Conservation (phyloP, 2,797 vertebrate species). For the Malacoraja senta region DNA sequence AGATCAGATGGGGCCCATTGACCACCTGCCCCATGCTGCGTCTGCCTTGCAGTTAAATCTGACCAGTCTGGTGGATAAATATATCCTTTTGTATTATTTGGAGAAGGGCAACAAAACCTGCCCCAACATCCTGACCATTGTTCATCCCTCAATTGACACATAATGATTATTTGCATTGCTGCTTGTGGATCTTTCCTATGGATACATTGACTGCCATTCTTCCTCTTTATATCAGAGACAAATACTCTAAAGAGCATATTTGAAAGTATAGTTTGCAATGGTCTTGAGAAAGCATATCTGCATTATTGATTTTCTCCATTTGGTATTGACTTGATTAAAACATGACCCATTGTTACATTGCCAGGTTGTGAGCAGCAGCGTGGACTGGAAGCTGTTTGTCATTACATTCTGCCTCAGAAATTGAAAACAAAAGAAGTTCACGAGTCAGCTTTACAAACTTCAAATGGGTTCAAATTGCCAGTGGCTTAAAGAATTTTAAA, state of each 20-base stretch:
- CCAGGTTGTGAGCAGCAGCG: background rate
- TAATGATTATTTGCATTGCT: background rate
- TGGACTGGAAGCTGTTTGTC: background rate
- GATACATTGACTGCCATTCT: background rate
- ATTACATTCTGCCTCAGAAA: background rate
- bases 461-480: background rate
- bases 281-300: no score
- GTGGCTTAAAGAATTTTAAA: background rate
- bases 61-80: background rate
- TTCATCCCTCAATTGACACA: background rate
- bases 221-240: background rate
- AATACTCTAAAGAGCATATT: background rate
- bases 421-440: constrained; percentile 4
- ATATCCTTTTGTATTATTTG: background rate
- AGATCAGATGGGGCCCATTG: no score
- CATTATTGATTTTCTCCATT: background rate
- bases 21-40: no score
- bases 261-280: no score
- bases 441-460: background rate
- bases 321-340: background rate
- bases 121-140: background rate
- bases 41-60: background rate
- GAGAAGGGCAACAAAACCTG: background rate
- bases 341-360: background rate
- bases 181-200: background rate